A percentile compares a stretch with the other conserved stretches of the same genome.
Evolutionary conservation across 2,888 invertebrate species (phyloP).

Genomic region (Acronicta alni): DNA sequence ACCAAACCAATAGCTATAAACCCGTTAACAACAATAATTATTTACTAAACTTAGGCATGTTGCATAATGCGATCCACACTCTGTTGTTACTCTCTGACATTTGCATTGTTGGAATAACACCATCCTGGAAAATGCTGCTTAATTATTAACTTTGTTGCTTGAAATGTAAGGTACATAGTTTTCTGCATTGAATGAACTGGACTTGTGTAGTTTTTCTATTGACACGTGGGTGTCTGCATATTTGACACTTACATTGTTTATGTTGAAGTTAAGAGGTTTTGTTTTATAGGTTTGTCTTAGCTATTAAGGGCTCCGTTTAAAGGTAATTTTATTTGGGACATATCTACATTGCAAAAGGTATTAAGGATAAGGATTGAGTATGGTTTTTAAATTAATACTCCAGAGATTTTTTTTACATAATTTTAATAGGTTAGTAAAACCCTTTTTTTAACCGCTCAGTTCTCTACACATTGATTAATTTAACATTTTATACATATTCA

Average conservation of each 20-base stretch:
- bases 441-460: no score
- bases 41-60: slow-evolving; percentile 31
- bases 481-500: no score
- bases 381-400: no score
- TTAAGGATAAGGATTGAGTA: not conserved
- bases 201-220: slow-evolving; percentile 12
- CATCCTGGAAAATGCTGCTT: not conserved
- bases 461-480: no score
- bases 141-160: slow-evolving; percentile 17
- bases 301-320: slow-evolving; percentile 37
- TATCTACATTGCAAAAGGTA: slow-evolving; percentile 24
- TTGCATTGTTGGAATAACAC: slow-evolving; percentile 18
- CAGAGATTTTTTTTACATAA: no score
- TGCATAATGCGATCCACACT: slow-evolving; percentile 28
- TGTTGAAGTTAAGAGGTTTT: slow-evolving; percentile 50
- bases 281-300: slow-evolving; percentile 61
- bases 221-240: slow-evolving; percentile 45
- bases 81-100: slow-evolving; percentile 17
- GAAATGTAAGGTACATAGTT: not conserved
- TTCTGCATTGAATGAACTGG: not conserved
- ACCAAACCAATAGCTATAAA: slow-evolving; percentile 28
- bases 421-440: no score
- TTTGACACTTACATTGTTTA: slow-evolving; percentile 51
- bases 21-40: slow-evolving; percentile 14
- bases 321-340: slow-evolving; percentile 32